Evolutionary conservation across 2,113 vertebrate species (phyloP).

Genomic region (Aythya baeri): DNA sequence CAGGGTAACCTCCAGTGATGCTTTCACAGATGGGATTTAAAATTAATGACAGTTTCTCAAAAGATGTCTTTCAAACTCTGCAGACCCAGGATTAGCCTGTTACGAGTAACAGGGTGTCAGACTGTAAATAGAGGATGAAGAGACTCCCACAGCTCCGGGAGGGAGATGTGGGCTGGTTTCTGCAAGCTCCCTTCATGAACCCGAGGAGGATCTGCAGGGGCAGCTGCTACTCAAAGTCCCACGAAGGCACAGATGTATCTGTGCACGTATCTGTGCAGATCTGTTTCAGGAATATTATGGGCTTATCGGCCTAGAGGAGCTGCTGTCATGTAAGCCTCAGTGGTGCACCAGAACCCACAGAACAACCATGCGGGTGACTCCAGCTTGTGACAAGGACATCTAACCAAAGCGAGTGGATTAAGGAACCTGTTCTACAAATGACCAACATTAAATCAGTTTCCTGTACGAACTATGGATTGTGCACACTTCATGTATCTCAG

Average conservation of each 20-base stretch:
- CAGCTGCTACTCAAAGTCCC: background rate
- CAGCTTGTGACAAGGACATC: background rate
- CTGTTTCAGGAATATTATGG: fast-evolving
- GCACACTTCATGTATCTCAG: background rate
- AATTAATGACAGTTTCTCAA: background rate
- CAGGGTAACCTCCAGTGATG: background rate
- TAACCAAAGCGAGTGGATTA: fast-evolving
- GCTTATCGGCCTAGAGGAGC: background rate
- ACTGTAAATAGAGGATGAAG: background rate
- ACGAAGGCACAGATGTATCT: fast-evolving
- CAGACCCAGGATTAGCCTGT: background rate
- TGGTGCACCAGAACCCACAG: background rate
- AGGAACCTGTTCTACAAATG: background rate
- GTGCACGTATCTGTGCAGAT: background rate
- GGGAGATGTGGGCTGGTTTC: background rate
- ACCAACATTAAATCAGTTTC: background rate
- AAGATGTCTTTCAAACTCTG: background rate
- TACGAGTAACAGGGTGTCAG: background rate
- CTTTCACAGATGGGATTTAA: background rate
- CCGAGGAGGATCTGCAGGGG: background rate
- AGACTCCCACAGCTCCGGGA: background rate
- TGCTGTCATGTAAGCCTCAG: fast-evolving
- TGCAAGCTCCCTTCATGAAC: fast-evolving
- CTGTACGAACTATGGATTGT: fast-evolving
- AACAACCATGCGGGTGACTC: background rate